phyloP scores from a whole-genome alignment of 2,797 vertebrate genomes.

The Pangasius krempfi region DNA sequence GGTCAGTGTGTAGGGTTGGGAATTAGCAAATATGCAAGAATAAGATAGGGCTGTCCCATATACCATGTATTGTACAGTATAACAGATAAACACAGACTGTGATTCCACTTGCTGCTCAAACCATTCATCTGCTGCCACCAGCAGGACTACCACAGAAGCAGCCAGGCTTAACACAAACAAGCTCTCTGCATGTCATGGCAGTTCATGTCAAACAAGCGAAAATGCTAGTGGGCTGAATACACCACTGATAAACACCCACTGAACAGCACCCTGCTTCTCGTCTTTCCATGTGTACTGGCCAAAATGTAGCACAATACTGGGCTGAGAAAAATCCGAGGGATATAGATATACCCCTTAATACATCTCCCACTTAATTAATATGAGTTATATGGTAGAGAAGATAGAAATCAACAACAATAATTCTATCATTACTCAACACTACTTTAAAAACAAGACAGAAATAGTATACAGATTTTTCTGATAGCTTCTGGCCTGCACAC shows the following conservation, averaged over 20 bases:
- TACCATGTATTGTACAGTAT: slow-evolving; percentile 3
- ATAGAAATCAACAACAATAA: not conserved
- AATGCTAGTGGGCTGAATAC: slow-evolving; percentile 17
- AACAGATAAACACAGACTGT: not conserved
- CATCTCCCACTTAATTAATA: not conserved
- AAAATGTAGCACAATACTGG: not conserved
- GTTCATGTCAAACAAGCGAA: slow-evolving; percentile 18
- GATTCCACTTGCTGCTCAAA: slow-evolving; percentile 28
- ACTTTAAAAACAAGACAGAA: not conserved
- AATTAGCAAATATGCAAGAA: slow-evolving; percentile 7
- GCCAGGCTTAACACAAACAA: slow-evolving; percentile 25
- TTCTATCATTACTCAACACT: not conserved
- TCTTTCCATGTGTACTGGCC: not conserved
- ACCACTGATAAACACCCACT: slow-evolving; percentile 14
- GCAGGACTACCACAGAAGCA: slow-evolving; percentile 57
- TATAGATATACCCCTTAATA: not conserved
- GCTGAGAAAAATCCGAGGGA: not conserved
- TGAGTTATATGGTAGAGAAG: not conserved
- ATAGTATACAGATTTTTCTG: not conserved
- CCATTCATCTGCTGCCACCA: slow-evolving; percentile 64
- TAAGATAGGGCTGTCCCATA: slow-evolving; percentile 4
- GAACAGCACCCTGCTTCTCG: slow-evolving; percentile 20
- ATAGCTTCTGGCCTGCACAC: not conserved
- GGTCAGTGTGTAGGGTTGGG: not conserved
- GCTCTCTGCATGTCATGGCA: slow-evolving; percentile 26